Percentiles rank a stretch among this genome's conserved stretches.
phyloP scores from a whole-genome alignment of 2,797 vertebrate species.

The Myiotriccus ornatus region DNA sequence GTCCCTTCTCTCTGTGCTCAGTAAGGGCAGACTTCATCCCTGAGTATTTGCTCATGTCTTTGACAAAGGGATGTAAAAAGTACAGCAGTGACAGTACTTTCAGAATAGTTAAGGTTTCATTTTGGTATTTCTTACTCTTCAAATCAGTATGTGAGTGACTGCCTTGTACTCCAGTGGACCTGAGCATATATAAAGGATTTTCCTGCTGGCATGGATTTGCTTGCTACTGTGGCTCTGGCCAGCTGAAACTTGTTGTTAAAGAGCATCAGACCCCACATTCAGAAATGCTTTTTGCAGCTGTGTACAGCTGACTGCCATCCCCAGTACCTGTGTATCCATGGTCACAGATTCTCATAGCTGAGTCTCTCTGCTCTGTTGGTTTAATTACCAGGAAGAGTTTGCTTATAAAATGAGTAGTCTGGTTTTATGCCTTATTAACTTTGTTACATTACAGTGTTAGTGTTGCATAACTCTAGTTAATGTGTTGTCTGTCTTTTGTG shows the following conservation, averaged over 20 bases:
- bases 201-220: background rate
- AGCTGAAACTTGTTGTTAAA: background rate
- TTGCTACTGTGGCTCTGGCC: background rate
- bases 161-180: background rate
- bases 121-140: background rate
- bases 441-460: background rate
- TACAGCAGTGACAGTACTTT: background rate
- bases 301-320: background rate
- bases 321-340: background rate
- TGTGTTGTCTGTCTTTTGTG: background rate
- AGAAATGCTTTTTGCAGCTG: background rate
- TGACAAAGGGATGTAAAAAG: background rate
- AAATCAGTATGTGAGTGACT: background rate
- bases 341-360: background rate
- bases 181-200: background rate
- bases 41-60: background rate
- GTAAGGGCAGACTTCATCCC: background rate
- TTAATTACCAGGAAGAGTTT: slow-evolving; percentile 58
- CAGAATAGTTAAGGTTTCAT: background rate
- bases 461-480: background rate
- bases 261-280: background rate
- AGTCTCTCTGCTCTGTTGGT: slow-evolving; percentile 28
- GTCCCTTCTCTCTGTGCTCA: background rate
- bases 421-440: slow-evolving; percentile 42
- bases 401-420: slow-evolving; percentile 30